Percentiles rank a stretch among this genome's conserved stretches.
These are phyloP conservation scores for Lasioglossum zephyrum DNA, from an alignment of 2,888 invertebrate genomes.

Conservation along the genomic window DNA sequence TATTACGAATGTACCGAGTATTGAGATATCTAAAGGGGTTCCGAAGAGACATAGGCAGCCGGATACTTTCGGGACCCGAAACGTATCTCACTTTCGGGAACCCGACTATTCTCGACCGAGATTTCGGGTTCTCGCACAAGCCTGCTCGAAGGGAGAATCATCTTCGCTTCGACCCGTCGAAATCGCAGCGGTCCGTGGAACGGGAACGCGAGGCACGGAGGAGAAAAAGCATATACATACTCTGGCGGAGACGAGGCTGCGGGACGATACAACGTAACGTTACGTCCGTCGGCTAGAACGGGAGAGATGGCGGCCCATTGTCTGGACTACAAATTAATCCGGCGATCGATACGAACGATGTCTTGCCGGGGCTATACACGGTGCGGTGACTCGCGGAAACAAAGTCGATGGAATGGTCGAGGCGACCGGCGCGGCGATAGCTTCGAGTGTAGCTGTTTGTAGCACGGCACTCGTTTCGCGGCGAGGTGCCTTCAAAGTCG, in stretches of 20 bases:
- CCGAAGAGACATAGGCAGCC: too few species aligned
- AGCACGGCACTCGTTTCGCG: slow-evolving; percentile 13
- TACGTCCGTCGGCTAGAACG: slow-evolving; percentile 77
- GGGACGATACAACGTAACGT: slow-evolving; percentile 76
- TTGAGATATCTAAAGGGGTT: too few species aligned
- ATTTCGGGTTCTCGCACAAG: too few species aligned
- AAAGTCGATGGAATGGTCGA: slow-evolving; percentile 74
- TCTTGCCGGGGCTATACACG: slow-evolving; percentile 74
- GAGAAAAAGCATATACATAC: background rate
- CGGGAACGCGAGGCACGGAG: background rate
- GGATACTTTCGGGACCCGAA: too few species aligned
- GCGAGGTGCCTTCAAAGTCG: slow-evolving; percentile 13
- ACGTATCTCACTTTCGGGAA: too few species aligned
- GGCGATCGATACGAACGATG: slow-evolving; percentile 81
- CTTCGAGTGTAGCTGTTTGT: slow-evolving; percentile 24
- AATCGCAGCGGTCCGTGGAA: background rate
- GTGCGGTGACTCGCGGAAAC: slow-evolving; percentile 77
- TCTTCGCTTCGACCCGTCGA: background rate
- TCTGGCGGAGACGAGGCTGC: background rate
- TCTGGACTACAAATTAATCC: slow-evolving; percentile 84
- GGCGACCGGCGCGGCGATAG: slow-evolving; percentile 23
- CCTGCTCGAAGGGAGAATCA: background rate
- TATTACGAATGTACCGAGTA: too few species aligned
- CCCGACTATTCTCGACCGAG: too few species aligned
- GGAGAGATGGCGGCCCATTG: slow-evolving; percentile 83